phyloP scores from a whole-genome alignment of 2,797 vertebrate genomes.

The Falco novaeseelandiae region DNA sequence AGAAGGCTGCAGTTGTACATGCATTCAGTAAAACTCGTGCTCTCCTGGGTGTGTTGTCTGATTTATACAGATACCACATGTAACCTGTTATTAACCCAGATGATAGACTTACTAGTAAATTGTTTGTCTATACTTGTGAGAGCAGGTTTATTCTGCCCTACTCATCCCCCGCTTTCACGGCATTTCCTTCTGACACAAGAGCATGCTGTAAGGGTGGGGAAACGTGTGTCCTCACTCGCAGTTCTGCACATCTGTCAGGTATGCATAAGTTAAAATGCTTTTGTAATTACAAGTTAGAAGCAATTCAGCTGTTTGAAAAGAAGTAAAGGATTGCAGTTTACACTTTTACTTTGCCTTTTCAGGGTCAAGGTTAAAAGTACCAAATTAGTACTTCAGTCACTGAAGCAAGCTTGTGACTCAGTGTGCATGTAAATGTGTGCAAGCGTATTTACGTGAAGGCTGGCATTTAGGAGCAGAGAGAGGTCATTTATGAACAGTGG shows the following conservation, averaged over 20 bases:
- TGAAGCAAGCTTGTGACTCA: background rate
- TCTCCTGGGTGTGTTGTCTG: background rate
- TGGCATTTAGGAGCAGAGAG: background rate
- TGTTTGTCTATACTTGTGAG: background rate
- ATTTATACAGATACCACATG: background rate
- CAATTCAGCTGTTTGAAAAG: background rate
- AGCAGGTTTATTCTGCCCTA: background rate
- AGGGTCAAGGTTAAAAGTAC: background rate
- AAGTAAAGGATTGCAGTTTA: background rate
- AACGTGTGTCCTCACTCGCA: background rate
- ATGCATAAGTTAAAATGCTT: background rate
- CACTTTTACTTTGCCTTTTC: background rate
- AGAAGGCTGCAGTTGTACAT: background rate
- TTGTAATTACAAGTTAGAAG: background rate
- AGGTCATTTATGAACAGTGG: background rate
- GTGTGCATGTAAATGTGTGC: background rate
- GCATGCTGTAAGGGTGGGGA: accelerated
- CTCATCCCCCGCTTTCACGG: background rate
- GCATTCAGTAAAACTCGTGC: background rate
- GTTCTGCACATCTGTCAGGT: background rate
- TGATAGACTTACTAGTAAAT: background rate
- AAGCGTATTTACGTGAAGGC: background rate
- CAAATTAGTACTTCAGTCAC: background rate
- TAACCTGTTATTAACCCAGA: background rate
- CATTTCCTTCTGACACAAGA: background rate